Evolutionary conservation across 2,888 invertebrate genomes (phyloP), one percentile per base, ranked within the genome.

Genomic region (Macroteleia sp.): DNA sequence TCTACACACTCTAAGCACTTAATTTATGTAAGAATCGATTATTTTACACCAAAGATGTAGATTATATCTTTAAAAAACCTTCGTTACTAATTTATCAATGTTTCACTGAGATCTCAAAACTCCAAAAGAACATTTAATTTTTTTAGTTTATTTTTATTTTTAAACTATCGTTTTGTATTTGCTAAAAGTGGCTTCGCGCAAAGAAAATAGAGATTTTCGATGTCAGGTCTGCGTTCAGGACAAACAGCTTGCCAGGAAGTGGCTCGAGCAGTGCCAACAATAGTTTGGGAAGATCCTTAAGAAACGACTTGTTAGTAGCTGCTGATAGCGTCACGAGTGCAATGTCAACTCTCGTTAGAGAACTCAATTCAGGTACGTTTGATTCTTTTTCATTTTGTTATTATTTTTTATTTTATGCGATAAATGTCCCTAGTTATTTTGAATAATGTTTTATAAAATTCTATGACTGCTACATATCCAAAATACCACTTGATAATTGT

Each of bases 241-340:
- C 91, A 83, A 91, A 91, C 89, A 91, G 90, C 86, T 87, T 91
- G 82, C 91, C 90, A 66, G 90, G 90, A 79, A 91, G 90, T 85
- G 90, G 90, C 74, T 89, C 88, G 78, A 91, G 88, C 88, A 91
- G 90, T 83, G 90, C 90, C 79, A 90, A 89, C 86, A 91, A 91
- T 89, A 91, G 89, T 84, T 87, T 90, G 82, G 93, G 93, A 81
- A 93, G 96, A 85, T 95, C 94, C 83, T 93, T 96, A 56, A 93
- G 97, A n/a, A n/a, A n/a, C n/a, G n/a, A n/a, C n/a, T n/a, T n/a
- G n/a, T n/a, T n/a, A n/a, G n/a, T n/a, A n/a, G n/a, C n/a, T n/a
- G n/a, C n/a, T n/a, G n/a, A n/a, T n/a, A n/a, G n/a, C 22, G 98
- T 99, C 83, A 98, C 99, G 77, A 97, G 97, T 92, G 99, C 99